These are phyloP conservation scores for Rhynchomys soricoides DNA, from an alignment of 2,113 vertebrate genomes.

Conservation along the genomic window DNA sequence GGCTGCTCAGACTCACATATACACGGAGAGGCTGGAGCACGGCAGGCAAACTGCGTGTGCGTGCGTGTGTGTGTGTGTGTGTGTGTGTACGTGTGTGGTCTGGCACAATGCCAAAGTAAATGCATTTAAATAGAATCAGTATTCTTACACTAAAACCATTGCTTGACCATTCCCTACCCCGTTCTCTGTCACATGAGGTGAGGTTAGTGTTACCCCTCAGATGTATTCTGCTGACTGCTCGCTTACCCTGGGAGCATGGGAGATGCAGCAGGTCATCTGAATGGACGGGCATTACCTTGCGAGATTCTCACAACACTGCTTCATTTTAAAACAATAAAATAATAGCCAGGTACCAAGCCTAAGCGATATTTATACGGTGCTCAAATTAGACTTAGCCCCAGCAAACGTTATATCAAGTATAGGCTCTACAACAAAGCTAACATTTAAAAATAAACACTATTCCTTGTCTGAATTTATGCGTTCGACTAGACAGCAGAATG, in stretches of 20 bases:
- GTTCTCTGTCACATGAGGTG: slow-evolving; percentile 23
- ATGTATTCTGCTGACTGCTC: slow-evolving; percentile 27
- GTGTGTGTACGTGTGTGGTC: neutral
- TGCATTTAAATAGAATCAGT: neutral
- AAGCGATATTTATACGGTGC: neutral
- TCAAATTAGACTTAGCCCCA: slow-evolving; percentile 49
- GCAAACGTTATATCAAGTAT: slow-evolving; percentile 14
- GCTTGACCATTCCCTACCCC: neutral
- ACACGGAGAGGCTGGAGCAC: neutral
- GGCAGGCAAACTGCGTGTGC: neutral
- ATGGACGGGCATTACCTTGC: neutral
- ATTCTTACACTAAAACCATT: neutral
- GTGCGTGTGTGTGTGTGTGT: neutral
- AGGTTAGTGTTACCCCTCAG: neutral
- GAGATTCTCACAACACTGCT: slow-evolving; percentile 24
- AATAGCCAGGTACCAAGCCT: neutral
- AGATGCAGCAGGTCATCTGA: neutral
- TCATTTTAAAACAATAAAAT: slow-evolving; percentile 41
- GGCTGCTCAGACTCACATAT: neutral
- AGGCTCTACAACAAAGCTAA: slow-evolving; percentile 44
- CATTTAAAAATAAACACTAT: slow-evolving; percentile 25
- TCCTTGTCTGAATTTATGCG: slow-evolving; percentile 55
- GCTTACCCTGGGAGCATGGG: neutral
- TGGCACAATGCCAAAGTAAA: neutral
- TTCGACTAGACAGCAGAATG: slow-evolving; percentile 74